These are phyloP conservation scores for Cryptophagus acutangulus DNA, from an alignment of 2,888 invertebrate species.

Conservation along the genomic window DNA sequence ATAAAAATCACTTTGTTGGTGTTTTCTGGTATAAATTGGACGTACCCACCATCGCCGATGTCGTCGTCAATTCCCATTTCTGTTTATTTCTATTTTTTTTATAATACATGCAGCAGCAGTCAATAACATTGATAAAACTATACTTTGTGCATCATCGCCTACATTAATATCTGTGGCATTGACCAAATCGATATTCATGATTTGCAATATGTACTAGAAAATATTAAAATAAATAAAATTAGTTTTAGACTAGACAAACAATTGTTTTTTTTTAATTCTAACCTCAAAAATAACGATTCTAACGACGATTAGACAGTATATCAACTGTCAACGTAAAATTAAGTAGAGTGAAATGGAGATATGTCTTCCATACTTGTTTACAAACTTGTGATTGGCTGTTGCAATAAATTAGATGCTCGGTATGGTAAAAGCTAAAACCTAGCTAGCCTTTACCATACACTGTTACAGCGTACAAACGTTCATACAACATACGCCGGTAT, in stretches of 20 bases:
- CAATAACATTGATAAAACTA: not conserved
- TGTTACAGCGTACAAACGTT: not conserved
- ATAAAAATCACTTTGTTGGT: slow-evolving; percentile 8
- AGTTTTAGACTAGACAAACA: no score
- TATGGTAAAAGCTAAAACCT: not conserved
- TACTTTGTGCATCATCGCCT: no score
- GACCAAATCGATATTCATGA: no score
- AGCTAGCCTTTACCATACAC: not conserved
- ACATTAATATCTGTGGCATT: no score
- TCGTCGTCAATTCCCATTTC: not conserved
- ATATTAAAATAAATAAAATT: no score
- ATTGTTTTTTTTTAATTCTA: no score
- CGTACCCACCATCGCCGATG: not conserved
- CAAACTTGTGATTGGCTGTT: not conserved
- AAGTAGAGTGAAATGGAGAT: no score
- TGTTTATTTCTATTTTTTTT: slow-evolving; percentile 6
- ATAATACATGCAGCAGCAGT: not conserved
- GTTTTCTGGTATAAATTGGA: slow-evolving; percentile 6
- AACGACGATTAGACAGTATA: no score
- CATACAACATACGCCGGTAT: not conserved
- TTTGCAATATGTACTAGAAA: no score
- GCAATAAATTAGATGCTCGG: not conserved
- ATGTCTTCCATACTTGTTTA: no score
- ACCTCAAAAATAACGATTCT: no score
- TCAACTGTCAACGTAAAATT: no score